Conservation (phyloP, 2,888 invertebrate genomes). For the Drosophila quasianomalipes region DNA sequence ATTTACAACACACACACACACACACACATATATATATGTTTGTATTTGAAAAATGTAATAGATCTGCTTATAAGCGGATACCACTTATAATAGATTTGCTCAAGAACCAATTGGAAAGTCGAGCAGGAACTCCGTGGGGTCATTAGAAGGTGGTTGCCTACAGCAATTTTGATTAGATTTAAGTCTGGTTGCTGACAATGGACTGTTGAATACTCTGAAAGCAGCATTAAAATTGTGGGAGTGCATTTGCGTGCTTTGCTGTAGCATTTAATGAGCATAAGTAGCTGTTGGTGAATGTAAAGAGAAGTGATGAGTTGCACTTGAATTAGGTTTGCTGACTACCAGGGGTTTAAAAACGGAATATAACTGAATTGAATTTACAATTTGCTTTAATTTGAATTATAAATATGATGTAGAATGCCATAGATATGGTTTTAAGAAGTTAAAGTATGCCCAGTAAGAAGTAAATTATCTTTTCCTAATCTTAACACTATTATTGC, state of each 20-base stretch:
- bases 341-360: too few species aligned
- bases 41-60: slow-evolving; percentile 21
- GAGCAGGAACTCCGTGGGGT: slow-evolving; percentile 31
- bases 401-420: background rate
- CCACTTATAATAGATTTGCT: slow-evolving; percentile 4
- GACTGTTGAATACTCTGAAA: slow-evolving; percentile 1
- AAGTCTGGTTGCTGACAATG: background rate
- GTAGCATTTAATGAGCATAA: background rate
- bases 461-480: background rate
- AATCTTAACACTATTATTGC: background rate
- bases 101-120: slow-evolving; percentile 38
- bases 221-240: background rate
- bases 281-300: background rate
- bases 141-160: slow-evolving; percentile 34
- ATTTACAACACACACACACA: background rate
- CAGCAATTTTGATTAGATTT: background rate
- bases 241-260: background rate
- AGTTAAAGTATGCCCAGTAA: background rate
- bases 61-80: slow-evolving; percentile 33
- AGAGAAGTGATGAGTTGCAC: background rate
- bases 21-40: background rate
- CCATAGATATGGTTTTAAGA: background rate
- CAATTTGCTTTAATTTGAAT: background rate
- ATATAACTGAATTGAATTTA: background rate
- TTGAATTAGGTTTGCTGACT: background rate